Conservation (phyloP, 2,888 invertebrate species). For the Liopterus haemorrhoidalis region DNA sequence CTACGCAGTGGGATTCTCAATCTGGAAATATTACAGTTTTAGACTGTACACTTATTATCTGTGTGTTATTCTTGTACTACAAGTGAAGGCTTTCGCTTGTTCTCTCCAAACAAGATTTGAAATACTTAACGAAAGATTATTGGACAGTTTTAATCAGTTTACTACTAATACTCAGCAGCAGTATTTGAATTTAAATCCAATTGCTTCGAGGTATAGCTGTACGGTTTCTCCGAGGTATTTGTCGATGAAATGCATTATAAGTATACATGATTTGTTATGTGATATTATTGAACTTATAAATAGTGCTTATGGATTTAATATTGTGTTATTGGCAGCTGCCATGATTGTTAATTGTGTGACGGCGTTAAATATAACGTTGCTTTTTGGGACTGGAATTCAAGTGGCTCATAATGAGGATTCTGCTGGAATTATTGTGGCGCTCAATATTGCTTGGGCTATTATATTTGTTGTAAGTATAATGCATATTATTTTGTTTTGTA, state of each 20-base stretch:
- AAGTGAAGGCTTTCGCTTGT: constrained; percentile 12
- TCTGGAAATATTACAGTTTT: constrained; percentile 15
- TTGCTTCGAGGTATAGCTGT: constrained; percentile 1
- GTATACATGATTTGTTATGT: constrained; percentile 24
- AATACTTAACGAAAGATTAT: constrained; percentile 18
- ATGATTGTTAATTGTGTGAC: constrained; percentile 18
- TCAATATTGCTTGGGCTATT: constrained; percentile 14
- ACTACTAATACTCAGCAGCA: constrained; percentile 6
- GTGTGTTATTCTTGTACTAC: constrained; percentile 9
- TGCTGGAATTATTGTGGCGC: constrained; percentile 6
- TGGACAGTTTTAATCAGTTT: constrained; percentile 10
- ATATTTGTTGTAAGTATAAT: constrained; percentile 18
- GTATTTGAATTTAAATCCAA: no score
- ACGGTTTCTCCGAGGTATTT: constrained; percentile 6
- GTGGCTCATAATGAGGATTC: background rate
- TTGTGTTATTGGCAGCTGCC: constrained; percentile 12
- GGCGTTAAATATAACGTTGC: constrained; percentile 17
- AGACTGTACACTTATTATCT: constrained; percentile 14
- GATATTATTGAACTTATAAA: constrained; percentile 21
- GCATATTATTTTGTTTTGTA: no score
- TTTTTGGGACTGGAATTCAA: constrained; percentile 13
- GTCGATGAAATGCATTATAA: constrained; percentile 17
- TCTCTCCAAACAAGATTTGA: constrained; percentile 12
- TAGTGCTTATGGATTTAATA: constrained; percentile 17
- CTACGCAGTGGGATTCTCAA: background rate